Conservation (phyloP, 2,797 vertebrate genomes). For the Uromys caudimaculatus region DNA sequence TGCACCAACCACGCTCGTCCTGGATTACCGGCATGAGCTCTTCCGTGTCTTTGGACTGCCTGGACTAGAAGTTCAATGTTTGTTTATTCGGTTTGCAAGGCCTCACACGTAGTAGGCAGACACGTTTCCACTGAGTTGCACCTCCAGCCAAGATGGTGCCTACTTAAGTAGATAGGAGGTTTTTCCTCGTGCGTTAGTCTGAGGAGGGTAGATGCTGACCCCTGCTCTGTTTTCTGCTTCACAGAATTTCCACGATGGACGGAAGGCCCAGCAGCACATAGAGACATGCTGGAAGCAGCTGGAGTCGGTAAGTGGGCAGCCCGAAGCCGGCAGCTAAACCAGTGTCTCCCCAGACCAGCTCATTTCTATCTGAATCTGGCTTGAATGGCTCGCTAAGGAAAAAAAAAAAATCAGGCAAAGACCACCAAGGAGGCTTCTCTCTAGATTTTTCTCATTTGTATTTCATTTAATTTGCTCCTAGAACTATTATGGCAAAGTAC, state of each 20-base stretch:
- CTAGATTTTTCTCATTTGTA: not conserved
- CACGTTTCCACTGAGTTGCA: too few species aligned
- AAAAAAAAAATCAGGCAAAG: not conserved
- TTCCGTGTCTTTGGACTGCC: not conserved
- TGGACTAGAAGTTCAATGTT: not conserved
- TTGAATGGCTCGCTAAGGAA: not conserved
- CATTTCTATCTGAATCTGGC: too few species aligned
- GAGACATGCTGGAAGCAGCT: slow-evolving; percentile 98
- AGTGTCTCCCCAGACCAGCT: not conserved
- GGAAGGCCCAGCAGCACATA: slow-evolving; percentile 97
- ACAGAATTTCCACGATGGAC: slow-evolving; percentile 97
- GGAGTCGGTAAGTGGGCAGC: slow-evolving; percentile 92
- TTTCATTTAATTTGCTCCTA: not conserved
- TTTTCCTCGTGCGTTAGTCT: not conserved
- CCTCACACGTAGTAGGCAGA: not conserved
- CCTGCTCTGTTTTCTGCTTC: slow-evolving; percentile 19
- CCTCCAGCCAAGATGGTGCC: not conserved
- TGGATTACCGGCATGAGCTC: not conserved
- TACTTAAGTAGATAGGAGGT: not conserved
- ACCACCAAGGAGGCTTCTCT: not conserved
- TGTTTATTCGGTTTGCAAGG: not conserved
- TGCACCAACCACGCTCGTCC: not conserved
- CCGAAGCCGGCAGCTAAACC: not conserved
- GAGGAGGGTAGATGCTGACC: not conserved
- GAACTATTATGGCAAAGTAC: not conserved